A percentile compares a stretch with the other conserved stretches of the same genome.
These are phyloP conservation scores for Planococcus citri DNA, from an alignment of 1,140 invertebrate species.

Conservation along the genomic window DNA sequence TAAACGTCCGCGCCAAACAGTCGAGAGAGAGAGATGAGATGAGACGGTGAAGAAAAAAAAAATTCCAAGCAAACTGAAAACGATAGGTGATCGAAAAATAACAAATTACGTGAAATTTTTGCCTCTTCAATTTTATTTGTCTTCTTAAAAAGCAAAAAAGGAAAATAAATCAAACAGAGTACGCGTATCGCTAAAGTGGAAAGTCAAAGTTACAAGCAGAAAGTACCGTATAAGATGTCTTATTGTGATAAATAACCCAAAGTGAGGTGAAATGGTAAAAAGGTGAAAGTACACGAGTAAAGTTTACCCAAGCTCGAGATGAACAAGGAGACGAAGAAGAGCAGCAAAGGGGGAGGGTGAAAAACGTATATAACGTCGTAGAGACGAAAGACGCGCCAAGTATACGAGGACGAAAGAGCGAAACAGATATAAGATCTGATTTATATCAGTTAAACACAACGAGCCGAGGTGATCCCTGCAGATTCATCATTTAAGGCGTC, in stretches of 20 bases:
- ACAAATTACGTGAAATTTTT: constrained; percentile 1
- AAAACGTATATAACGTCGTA: too few relatives aligned
- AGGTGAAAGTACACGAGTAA: constrained; percentile 6
- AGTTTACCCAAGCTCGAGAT: neutral
- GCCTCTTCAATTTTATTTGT: constrained; percentile 3
- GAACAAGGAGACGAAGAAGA: neutral
- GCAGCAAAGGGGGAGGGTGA: too few relatives aligned
- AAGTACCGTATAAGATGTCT: constrained; percentile 5
- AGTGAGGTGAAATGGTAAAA: constrained; percentile 3
- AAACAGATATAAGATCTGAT: constrained; percentile 3
- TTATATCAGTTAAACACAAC: neutral
- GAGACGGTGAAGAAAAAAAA: neutral
- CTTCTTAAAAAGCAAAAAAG: constrained; percentile 1
- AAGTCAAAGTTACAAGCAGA: neutral
- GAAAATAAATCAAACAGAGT: neutral
- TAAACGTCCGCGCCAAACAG: neutral
- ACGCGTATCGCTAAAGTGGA: neutral
- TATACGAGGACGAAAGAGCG: neutral
- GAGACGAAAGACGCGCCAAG: too few relatives aligned
- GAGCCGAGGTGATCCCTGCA: neutral
- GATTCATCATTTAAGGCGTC: constrained; percentile 1
- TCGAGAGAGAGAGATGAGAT: too few relatives aligned
- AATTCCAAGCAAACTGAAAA: neutral
- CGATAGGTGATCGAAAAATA: neutral
- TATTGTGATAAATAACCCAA: neutral